These are phyloP conservation scores for Amphibalanus amphitrite DNA, from an alignment of 1,140 invertebrate genomes.

Conservation along the genomic window DNA sequence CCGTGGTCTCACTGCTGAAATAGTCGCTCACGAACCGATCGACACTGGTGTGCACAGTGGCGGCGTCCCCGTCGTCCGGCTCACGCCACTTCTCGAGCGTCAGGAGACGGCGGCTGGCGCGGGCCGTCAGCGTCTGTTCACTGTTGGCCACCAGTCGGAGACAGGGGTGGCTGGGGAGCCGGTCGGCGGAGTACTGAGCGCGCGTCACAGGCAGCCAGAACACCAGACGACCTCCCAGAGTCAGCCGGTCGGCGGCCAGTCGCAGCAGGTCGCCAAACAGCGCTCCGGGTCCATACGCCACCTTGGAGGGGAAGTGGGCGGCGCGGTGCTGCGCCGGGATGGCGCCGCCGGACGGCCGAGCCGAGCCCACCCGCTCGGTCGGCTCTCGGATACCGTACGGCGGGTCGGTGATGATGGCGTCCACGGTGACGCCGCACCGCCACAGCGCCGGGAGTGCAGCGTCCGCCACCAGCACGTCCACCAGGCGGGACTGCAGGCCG, in stretches of 20 bases:
- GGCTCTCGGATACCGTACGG: conserved; percentile 90
- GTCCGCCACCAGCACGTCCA: conserved; percentile 80
- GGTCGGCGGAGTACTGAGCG: conserved; percentile 49
- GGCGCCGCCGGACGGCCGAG: conserved; percentile 16
- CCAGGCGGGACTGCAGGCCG: conserved; percentile 47
- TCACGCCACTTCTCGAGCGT: conserved; percentile 37
- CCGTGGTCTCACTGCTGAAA: background rate
- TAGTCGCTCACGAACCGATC: background rate
- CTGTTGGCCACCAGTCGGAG: conserved; percentile 59
- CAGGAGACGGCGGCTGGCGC: conserved; percentile 60
- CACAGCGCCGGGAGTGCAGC: conserved; percentile 49
- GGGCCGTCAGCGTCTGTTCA: conserved; percentile 61
- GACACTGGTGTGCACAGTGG: background rate
- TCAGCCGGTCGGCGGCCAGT: conserved; percentile 60
- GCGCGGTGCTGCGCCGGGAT: conserved; percentile 39
- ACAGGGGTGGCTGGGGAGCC: conserved; percentile 60
- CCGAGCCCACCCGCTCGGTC: conserved; percentile 60
- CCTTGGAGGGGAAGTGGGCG: conserved; percentile 65
- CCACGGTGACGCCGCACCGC: conserved; percentile 47
- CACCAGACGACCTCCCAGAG: conserved; percentile 55
- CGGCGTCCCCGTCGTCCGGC: background rate
- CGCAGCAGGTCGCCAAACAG: conserved; percentile 65
- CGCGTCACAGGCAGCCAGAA: conserved; percentile 80
- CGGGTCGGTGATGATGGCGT: conserved; percentile 85
- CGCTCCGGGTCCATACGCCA: conserved; percentile 61